Percentiles rank a stretch among this genome's conserved stretches.
These are phyloP conservation scores for Agonopterix subpropinquella DNA, from an alignment of 2,888 invertebrate species.

Conservation along the genomic window DNA sequence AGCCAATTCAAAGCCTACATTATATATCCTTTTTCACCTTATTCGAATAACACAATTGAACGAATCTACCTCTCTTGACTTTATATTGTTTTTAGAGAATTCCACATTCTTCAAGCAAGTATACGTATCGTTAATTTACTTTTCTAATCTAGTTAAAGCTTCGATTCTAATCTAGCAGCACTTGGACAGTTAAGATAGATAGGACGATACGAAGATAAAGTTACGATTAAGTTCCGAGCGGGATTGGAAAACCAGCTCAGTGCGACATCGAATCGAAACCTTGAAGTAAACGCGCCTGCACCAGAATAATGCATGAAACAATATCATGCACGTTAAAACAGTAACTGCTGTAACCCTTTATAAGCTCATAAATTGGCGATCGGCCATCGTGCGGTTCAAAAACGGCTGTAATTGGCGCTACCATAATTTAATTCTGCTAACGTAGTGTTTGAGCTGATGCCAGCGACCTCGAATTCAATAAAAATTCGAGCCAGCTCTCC, in stretches of 20 bases:
- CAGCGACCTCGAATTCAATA: slow-evolving; percentile 58
- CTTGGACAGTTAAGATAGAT: too few species aligned
- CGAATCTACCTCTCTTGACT: too few species aligned
- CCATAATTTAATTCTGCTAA: slow-evolving; percentile 69
- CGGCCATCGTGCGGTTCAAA: slow-evolving; percentile 62
- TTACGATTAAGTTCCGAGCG: too few species aligned
- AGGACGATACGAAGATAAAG: too few species aligned
- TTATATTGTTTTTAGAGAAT: too few species aligned
- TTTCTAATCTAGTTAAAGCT: too few species aligned
- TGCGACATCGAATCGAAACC: too few species aligned
- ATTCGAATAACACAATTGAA: slow-evolving; percentile 1
- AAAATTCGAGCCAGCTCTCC: slow-evolving; percentile 41
- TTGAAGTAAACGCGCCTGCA: too few species aligned
- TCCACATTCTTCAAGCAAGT: too few species aligned
- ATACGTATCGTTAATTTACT: too few species aligned
- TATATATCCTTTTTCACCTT: not conserved
- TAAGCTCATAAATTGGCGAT: slow-evolving; percentile 60
- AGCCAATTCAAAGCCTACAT: slow-evolving; percentile 3
- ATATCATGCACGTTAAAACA: slow-evolving; percentile 16
- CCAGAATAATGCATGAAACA: not conserved
- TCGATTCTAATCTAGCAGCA: too few species aligned
- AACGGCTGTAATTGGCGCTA: slow-evolving; percentile 64
- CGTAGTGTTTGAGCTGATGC: slow-evolving; percentile 68
- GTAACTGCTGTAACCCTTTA: slow-evolving; percentile 21
- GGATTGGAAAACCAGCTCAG: too few species aligned